Conservation (phyloP, 2,888 invertebrate genomes). For the Cinara cedri region DNA sequence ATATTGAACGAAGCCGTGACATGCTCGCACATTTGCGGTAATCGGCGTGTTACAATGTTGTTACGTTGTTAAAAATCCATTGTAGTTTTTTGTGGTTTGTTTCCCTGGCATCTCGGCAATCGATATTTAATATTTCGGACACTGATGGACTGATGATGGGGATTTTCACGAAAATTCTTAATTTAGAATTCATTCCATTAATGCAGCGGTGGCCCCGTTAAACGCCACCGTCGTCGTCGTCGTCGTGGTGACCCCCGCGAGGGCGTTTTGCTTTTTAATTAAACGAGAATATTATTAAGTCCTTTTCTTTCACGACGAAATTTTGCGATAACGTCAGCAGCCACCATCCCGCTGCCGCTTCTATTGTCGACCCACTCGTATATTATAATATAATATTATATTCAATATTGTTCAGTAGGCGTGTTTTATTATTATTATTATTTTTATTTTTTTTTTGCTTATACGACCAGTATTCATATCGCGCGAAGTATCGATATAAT, state of each 20-base stretch:
- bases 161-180: constrained; percentile 9
- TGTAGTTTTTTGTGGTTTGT: too few species aligned
- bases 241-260: neutral
- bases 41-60: too few species aligned
- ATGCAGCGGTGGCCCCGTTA: neutral
- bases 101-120: too few species aligned
- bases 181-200: constrained; percentile 15
- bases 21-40: too few species aligned
- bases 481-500: too few species aligned
- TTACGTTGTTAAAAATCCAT: too few species aligned
- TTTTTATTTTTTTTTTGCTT: too few species aligned
- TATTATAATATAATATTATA: neutral
- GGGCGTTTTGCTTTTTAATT: constrained; percentile 3
- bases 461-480: too few species aligned
- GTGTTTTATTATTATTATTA: neutral
- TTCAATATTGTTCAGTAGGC: neutral
- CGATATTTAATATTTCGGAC: constrained; percentile 13
- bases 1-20: too few species aligned
- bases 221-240: too few species aligned
- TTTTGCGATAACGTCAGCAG: neutral
- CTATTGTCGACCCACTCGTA: neutral
- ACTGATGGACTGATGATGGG: neutral
- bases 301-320: neutral
- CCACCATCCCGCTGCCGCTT: neutral
- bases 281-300: neutral